Percentiles rank a stretch among this genome's conserved stretches.
These are phyloP conservation scores for Diphyllodes magnificus DNA, from an alignment of 2,113 vertebrate genomes.

Conservation along the genomic window DNA sequence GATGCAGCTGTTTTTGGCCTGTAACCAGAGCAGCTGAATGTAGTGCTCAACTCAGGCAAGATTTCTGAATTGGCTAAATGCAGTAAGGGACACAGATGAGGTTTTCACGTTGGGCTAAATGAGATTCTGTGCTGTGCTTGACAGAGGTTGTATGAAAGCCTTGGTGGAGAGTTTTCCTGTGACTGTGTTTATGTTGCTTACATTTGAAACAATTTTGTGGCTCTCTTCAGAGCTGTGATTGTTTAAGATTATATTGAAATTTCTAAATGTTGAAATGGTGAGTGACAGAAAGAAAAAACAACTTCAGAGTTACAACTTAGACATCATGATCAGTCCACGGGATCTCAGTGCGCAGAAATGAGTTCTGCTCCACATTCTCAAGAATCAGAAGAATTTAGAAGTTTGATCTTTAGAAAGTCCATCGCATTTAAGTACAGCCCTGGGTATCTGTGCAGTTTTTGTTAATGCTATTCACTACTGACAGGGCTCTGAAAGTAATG, in stretches of 20 bases:
- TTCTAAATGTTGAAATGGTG: background rate
- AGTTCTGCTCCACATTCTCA: background rate
- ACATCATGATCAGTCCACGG: background rate
- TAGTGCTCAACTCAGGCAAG: background rate
- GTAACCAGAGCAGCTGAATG: background rate
- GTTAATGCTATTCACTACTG: background rate
- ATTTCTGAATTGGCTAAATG: background rate
- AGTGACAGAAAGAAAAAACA: background rate
- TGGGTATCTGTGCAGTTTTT: background rate
- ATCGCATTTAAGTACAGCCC: background rate
- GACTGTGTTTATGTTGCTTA: background rate
- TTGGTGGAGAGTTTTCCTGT: background rate
- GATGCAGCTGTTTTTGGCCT: background rate
- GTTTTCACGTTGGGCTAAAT: background rate
- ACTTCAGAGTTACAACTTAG: background rate
- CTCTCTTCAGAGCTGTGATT: background rate
- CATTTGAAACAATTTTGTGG: background rate
- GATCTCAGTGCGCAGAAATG: background rate
- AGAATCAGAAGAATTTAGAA: background rate
- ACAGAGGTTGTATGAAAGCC: background rate
- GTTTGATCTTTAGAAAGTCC: background rate
- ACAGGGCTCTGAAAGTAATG: background rate
- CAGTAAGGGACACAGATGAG: background rate
- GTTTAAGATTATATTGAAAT: background rate
- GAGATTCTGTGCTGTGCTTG: background rate